Evolutionary conservation across 2,113 vertebrate genomes (phyloP).

Genomic region (Colius striatus): DNA sequence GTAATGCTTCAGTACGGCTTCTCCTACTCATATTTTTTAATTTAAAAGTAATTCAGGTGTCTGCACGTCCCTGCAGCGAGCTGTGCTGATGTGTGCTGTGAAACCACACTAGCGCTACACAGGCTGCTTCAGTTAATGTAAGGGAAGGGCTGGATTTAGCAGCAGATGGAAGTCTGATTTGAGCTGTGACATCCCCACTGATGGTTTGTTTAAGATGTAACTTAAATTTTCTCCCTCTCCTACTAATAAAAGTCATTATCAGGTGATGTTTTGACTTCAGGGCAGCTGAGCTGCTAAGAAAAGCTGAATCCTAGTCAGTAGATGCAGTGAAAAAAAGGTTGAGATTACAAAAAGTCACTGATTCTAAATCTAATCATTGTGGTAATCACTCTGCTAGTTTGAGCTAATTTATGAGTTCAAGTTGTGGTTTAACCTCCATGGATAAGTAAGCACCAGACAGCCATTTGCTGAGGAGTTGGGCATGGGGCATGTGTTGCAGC

Average conservation of each 20-base stretch:
- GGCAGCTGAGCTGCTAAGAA: not conserved
- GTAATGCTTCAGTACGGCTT: not conserved
- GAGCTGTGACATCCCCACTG: not conserved
- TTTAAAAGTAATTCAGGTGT: not conserved
- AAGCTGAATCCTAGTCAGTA: not conserved
- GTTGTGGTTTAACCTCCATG: too few relatives aligned
- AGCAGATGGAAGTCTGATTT: not conserved
- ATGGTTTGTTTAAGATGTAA: not conserved
- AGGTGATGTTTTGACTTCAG: not conserved
- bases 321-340: not conserved
- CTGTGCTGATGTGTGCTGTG: not conserved
- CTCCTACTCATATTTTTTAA: not conserved
- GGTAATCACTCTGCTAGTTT: not conserved
- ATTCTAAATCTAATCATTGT: not conserved
- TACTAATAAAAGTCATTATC: not conserved
- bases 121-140: not conserved
- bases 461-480: accelerated
- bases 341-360: not conserved
- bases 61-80: not conserved
- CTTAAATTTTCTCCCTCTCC: not conserved
- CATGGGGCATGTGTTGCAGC: accelerated
- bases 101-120: not conserved
- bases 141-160: not conserved
- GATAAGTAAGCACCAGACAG: too few relatives aligned
- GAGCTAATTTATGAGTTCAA: not conserved